These are phyloP conservation scores for Tenrec ecaudatus DNA, from an alignment of 2,113 vertebrate genomes.

Conservation along the genomic window DNA sequence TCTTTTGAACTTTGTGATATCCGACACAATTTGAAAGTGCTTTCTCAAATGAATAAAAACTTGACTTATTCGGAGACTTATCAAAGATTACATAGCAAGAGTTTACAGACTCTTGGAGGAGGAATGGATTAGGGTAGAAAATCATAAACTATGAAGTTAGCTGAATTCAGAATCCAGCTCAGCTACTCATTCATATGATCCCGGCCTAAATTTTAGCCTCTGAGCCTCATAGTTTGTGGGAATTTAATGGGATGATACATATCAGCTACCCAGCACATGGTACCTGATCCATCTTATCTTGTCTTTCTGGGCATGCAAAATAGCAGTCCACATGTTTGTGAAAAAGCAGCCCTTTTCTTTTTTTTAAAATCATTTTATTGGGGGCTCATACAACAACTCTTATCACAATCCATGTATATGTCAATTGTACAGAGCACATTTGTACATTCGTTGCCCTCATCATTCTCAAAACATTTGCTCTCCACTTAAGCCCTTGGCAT, in stretches of 20 bases:
- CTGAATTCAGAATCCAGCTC: background rate
- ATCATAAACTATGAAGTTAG: background rate
- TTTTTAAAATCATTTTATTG: no score
- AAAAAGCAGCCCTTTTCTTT: no score
- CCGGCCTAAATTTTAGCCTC: conserved; percentile 3
- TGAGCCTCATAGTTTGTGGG: background rate
- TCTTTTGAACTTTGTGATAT: conserved; percentile 58
- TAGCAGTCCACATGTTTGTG: background rate
- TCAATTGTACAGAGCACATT: no score
- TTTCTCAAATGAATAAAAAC: conserved; percentile 18
- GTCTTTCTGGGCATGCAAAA: background rate
- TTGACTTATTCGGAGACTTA: conserved; percentile 28
- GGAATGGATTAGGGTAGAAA: background rate
- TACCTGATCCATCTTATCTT: background rate
- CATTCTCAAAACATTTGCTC: no score
- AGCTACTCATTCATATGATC: background rate
- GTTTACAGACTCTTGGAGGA: background rate
- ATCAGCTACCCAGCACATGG: background rate
- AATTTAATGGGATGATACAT: background rate
- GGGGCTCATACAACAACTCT: no score
- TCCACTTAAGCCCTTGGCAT: no score
- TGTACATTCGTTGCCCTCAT: no score
- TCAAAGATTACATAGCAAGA: background rate
- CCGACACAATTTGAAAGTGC: conserved; percentile 26
- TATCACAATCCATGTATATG: no score